These are phyloP conservation scores for Caenorhabditis sinica DNA, from an alignment of 2,888 invertebrate genomes.

Conservation along the genomic window DNA sequence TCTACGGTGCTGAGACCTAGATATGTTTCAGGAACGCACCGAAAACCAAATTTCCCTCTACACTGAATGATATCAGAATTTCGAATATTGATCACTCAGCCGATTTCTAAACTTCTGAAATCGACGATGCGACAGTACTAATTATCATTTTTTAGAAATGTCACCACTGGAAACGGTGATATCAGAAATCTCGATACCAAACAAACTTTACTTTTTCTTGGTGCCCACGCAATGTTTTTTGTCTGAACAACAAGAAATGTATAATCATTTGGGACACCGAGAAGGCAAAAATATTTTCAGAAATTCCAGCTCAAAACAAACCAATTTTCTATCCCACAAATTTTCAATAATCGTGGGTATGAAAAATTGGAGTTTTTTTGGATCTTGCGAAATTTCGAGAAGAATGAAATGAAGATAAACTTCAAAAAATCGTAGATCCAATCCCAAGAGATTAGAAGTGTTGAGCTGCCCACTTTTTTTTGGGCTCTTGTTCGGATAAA, in stretches of 20 bases:
- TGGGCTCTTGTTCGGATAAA: background rate
- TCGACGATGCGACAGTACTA: background rate
- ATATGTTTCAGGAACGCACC: too few relatives aligned
- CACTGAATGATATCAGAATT: too few relatives aligned
- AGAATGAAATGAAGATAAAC: constrained; percentile 12
- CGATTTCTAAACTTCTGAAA: background rate
- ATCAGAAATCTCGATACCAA: constrained; percentile 1
- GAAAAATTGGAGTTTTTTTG: background rate
- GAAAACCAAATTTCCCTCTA: too few relatives aligned
- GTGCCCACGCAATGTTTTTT: background rate
- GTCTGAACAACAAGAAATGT: constrained; percentile 2
- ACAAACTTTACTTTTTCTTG: constrained; percentile 17
- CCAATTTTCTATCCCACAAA: background rate
- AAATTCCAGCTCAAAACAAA: background rate
- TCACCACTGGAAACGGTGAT: background rate
- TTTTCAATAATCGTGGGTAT: background rate
- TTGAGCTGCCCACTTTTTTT: constrained; percentile 12
- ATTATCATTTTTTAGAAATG: background rate
- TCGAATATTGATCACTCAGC: background rate
- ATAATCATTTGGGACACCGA: constrained; percentile 17
- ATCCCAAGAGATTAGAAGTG: constrained; percentile 18
- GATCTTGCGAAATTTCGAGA: background rate
- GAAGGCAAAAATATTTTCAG: background rate
- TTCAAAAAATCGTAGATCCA: constrained; percentile 16
- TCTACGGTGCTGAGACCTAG: too few relatives aligned